Evolutionary conservation across 2,113 vertebrate species (phyloP).

Genomic region (Nothobranchius kuhntae): DNA sequence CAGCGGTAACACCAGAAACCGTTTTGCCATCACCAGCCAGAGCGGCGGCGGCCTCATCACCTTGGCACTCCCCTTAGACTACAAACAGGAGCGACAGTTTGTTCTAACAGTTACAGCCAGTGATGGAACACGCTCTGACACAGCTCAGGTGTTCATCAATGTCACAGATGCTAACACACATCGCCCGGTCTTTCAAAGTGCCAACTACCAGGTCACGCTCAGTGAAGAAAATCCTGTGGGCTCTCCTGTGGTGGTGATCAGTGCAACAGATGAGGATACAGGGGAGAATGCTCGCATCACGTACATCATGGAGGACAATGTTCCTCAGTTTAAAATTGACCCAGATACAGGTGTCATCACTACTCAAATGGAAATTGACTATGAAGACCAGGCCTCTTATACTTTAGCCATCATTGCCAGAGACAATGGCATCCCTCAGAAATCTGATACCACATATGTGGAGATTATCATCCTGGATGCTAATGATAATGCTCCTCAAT

Average conservation of each 20-base stretch:
- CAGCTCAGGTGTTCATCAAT: conserved; percentile 91
- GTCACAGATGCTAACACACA: conserved; percentile 97
- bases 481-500: conserved; percentile 90
- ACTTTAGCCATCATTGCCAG: conserved; percentile 90
- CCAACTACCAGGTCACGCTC: conserved; percentile 88
- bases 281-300: conserved; percentile 96
- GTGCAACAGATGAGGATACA: conserved; percentile 92
- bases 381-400: conserved; percentile 93
- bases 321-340: conserved; percentile 93
- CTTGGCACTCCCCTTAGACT: conserved; percentile 91
- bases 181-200: conserved; percentile 92
- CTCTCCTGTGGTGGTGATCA: conserved; percentile 88
- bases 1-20: conserved; percentile 95
- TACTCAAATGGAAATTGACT: conserved; percentile 91
- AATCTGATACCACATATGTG: conserved; percentile 92
- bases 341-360: conserved; percentile 89
- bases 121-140: conserved; percentile 90
- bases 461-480: conserved; percentile 93
- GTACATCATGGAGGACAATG: conserved; percentile 90
- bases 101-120: conserved; percentile 92
- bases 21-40: conserved; percentile 96
- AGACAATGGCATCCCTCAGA: conserved; percentile 95
- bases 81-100: conserved; percentile 95
- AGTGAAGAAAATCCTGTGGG: conserved; percentile 88
- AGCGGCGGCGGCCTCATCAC: conserved; percentile 93